Base-by-base conservation (phyloP, 2,797 vertebrate species). In the Acrossocheilus wenchowensis region DNA sequence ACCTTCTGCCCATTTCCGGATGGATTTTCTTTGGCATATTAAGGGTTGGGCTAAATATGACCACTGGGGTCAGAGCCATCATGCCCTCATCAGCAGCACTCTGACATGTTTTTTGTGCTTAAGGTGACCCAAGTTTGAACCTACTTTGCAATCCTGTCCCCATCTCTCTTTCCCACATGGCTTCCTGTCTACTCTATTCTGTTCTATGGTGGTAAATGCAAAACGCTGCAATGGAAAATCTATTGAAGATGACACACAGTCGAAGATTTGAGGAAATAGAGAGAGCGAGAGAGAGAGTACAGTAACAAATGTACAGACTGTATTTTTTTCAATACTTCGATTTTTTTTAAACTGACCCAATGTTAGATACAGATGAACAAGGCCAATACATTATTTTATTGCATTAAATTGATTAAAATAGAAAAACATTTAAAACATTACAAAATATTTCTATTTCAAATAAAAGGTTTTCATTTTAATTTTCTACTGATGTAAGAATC, bases 51-150 rank as follows among this genome's bases (percentile, higher is more conserved):
- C 39, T 78, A 78, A 43, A 78, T 62, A 78, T 78, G 54, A 26
- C 36, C 43, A 43, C 54, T 60, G 54, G 54, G 52, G 54, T 60
- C 77, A 41, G 39, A 62, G 6, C 23, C 34, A 34, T 60, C 36
- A n/a, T 62, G 72, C 43, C 72, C n/a, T 74, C 43, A 45, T 74
- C 14, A 57, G 14, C 3, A 26, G 54, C 23, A 17, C 36, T 62
- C 54, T 43, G 54, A 41, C 23, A 43, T 78, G 69, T 78, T 52
- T 52, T 78, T 78, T 78, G 23, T 9, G 14, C 77, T 60, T 41
- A 15, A 78, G 36, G 36, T n/a, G 0, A 78, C 54, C 36, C 12
- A 62, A 17, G 8, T 62, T 60, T 43, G 23, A 78, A 23, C 57
- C 21, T 54, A 2, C 48, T 54, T 54, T 54, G 10, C 21, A 34